These are phyloP conservation scores for Hemiscyllium ocellatum DNA, from an alignment of 2,113 vertebrate species.

Conservation along the genomic window DNA sequence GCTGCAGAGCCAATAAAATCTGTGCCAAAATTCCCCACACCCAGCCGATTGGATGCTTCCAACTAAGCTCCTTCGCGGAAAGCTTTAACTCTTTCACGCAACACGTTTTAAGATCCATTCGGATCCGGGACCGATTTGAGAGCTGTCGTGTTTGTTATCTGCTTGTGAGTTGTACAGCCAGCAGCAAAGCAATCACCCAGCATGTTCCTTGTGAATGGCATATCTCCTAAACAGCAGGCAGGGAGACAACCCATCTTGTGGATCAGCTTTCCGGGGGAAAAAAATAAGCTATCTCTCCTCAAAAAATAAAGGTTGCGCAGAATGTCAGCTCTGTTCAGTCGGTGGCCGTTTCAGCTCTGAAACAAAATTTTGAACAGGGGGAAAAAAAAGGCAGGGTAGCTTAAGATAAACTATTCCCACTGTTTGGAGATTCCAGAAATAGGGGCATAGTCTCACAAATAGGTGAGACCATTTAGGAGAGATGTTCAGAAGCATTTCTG, in stretches of 20 bases:
- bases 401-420: too few species aligned
- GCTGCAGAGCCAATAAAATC: background rate
- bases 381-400: too few species aligned
- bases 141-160: background rate
- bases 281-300: background rate
- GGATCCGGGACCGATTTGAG: background rate
- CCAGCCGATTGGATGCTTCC: background rate
- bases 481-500: too few species aligned
- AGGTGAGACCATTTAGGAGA: too few species aligned
- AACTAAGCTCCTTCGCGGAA: background rate
- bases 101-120: background rate
- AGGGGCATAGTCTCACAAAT: too few species aligned
- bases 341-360: background rate
- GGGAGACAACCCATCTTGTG: background rate
- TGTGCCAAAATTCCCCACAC: conserved; percentile 9
- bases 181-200: background rate
- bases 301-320: background rate
- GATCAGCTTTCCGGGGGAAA: background rate
- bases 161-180: background rate
- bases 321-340: background rate
- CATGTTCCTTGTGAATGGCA: background rate
- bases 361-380: background rate
- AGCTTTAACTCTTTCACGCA: conserved; percentile 8
- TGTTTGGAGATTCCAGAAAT: too few species aligned
- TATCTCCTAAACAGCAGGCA: background rate